These are phyloP conservation scores for Grammomys surdaster DNA, from an alignment of 2,113 vertebrate genomes.

Conservation along the genomic window DNA sequence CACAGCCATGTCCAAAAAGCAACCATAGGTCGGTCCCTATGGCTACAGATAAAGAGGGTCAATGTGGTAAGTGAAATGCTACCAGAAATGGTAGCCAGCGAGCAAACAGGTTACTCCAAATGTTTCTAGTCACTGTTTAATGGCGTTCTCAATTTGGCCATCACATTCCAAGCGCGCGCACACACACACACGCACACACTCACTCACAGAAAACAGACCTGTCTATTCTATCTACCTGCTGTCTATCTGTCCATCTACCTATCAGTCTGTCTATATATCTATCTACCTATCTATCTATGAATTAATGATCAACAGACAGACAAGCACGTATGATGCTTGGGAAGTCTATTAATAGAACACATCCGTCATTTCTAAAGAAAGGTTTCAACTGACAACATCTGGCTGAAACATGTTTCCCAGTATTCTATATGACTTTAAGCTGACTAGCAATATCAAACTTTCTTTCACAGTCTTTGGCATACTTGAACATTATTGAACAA, in stretches of 20 bases:
- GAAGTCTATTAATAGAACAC: background rate
- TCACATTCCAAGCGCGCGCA: background rate
- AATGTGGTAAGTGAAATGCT: background rate
- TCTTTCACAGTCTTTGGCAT: conserved; percentile 62
- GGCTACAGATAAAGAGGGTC: too few relatives aligned
- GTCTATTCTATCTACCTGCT: too few relatives aligned
- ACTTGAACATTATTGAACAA: conserved; percentile 71
- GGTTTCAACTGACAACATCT: conserved; percentile 5
- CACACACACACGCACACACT: background rate
- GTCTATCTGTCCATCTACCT: background rate
- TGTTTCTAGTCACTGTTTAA: background rate
- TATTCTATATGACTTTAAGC: conserved; percentile 35
- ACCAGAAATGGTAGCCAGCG: background rate
- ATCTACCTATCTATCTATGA: background rate
- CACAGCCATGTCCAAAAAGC: background rate
- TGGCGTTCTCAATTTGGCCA: background rate
- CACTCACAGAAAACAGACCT: background rate
- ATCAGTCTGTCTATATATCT: background rate
- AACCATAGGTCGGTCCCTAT: too few relatives aligned
- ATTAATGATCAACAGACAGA: background rate
- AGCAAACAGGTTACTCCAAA: background rate
- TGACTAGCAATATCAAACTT: conserved; percentile 60
- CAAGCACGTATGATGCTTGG: background rate
- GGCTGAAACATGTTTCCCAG: conserved; percentile 1
- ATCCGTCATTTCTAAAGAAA: conserved; percentile 18